These are phyloP conservation scores for Hystrix brachyura DNA, from an alignment of 2,113 vertebrate genomes.

Conservation along the genomic window DNA sequence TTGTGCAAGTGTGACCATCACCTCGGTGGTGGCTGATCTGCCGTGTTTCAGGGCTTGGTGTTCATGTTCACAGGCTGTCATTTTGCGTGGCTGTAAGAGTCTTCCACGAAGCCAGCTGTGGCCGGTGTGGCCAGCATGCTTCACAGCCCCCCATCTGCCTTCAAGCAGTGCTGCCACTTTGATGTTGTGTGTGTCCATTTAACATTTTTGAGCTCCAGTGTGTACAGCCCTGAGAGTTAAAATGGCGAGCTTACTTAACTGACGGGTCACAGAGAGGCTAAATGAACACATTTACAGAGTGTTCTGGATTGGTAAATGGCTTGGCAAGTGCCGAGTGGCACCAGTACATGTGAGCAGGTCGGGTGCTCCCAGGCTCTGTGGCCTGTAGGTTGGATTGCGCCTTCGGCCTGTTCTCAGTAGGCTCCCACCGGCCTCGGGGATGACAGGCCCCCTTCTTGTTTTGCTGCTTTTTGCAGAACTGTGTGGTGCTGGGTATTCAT, in stretches of 20 bases:
- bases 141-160: fast-evolving
- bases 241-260: not conserved
- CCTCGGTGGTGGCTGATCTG: not conserved
- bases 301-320: not conserved
- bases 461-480: not conserved
- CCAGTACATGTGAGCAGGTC: not conserved
- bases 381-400: not conserved
- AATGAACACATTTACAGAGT: not conserved
- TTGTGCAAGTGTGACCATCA: not conserved
- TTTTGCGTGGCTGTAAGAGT: not conserved
- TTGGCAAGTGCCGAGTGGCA: not conserved
- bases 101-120: not conserved
- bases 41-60: not conserved
- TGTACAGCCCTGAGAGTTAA: not conserved
- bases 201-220: not conserved
- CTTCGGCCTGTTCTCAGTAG: not conserved
- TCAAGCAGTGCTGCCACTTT: not conserved
- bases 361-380: not conserved
- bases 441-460: not conserved
- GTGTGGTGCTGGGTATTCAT: fast-evolving
- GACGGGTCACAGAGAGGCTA: not conserved
- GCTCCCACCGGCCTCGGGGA: not conserved
- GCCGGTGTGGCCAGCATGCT: not conserved
- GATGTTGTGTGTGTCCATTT: not conserved
- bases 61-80: not conserved